Evolutionary conservation across 2,888 invertebrate genomes (phyloP), one percentile per base, ranked within the genome.

Genomic region (Pandemis cinnamomeana): DNA sequence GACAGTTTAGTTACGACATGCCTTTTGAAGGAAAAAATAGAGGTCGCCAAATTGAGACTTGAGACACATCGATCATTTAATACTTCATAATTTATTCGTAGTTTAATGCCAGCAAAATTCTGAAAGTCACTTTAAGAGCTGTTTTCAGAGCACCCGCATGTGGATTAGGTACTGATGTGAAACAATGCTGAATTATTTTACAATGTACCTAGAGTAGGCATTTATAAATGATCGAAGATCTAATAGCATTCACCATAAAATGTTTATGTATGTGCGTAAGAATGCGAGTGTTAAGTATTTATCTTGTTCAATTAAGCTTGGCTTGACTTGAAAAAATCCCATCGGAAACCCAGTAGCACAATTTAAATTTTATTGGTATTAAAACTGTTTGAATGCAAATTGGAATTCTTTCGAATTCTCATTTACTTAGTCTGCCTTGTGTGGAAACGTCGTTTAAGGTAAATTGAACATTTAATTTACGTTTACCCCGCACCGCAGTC

Each of bases 1-100:
- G 42, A 20, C 36, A 46, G 53, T 53, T 71, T 72, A 13, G 48
- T 48, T 48, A 48, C 48, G 51, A 61, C 51, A 61, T 62, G 44
- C 51, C 44, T 61, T 67, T 53, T 48, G 55, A 60, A 48, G 36
- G 5, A 48, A 48, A 5, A 53, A 44, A 64, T 64, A 20, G 46
- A 44, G 71, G 48, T 66, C n/a, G 48, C 58, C 58, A 71, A 66
- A 36, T 36, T 36, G 27, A 36, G 27, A 36, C 27, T 36, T 36
- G 2, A 36, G 2, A 36, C 27, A 36, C 27, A 20, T 36, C 4
- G 27, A 36, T 36, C 27, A 36, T 36, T 36, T 36, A 36, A 36
- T 36, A 36, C 27, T 36, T 36, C 27, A 36, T 36, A 4, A 36
- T 36, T 36, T 36, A 36, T 36, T 4, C 4, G 27, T 36, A 36